Base-by-base conservation (phyloP, 2,113 vertebrate genomes). In the Calypte anna region DNA sequence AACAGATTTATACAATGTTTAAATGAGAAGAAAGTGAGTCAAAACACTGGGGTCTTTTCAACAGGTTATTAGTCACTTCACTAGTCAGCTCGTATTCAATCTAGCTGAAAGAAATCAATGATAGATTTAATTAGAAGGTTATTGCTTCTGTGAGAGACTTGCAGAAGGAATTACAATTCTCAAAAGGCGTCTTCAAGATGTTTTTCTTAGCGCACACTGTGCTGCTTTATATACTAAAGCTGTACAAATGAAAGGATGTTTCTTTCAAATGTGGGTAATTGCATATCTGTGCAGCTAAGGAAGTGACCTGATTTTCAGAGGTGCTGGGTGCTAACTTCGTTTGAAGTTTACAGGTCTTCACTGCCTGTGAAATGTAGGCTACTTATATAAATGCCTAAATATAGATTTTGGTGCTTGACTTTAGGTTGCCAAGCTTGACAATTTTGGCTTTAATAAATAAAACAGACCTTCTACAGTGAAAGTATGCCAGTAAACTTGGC, bases 71-170 rank as follows among this genome's bases (percentile, higher is more conserved):
- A n/a, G 82, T 84, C 68, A 87, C 31, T 66, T 82, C 55, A 53
- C 82, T 31, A 23, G 25, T 89, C 5, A 14, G 50, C 82, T 20
- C 5, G 5, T 86, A 88, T 95, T 96, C 85, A 90, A 14, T 66
- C 77, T 67, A 62, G 85, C 55, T 79, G 83, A 94, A 70, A 86
- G 36, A 16, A 84, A 94, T 97, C 95, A 89, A 93, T 95, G 54
- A 68, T 64, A 81, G 51, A 94, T 95, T 95, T 96, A 95, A 95
- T 96, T 93, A 95, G 53, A 61, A 86, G 11, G 68, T 91, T 96
- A 93, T 94, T 96, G 72, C 74, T 96, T 94, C 89, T 78, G n/a
- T 91, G 78, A 94, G 53, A 95, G 57, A 69, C 53, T 94, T 90
- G 86, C 77, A 92, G 79, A 95, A 94, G 40, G 95, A 94, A 84